These are phyloP conservation scores for Lathamus discolor DNA, from an alignment of 2,113 vertebrate genomes.

Conservation along the genomic window DNA sequence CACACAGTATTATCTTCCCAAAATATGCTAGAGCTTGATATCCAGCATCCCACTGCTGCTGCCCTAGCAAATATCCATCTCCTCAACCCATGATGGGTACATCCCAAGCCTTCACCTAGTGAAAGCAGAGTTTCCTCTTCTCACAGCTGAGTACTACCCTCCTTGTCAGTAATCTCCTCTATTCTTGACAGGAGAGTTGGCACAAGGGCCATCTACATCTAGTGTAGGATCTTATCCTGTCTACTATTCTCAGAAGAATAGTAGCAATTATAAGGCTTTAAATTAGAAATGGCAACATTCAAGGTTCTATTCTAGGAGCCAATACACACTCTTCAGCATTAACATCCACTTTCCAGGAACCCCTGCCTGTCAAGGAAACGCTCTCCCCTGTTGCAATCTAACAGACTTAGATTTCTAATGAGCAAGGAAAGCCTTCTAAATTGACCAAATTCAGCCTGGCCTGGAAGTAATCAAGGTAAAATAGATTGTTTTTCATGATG, in stretches of 20 bases:
- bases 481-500: background rate
- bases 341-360: background rate
- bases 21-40: background rate
- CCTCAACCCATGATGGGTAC: background rate
- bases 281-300: background rate
- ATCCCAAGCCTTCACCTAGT: background rate
- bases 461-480: background rate
- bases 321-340: background rate
- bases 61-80: background rate
- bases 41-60: background rate
- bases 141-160: background rate
- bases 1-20: background rate
- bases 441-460: background rate
- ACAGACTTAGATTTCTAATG: background rate
- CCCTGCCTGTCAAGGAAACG: background rate
- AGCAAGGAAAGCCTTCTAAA: background rate
- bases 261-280: background rate
- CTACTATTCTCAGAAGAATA: background rate
- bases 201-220: background rate
- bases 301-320: background rate
- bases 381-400: background rate
- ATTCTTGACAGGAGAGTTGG: background rate
- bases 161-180: background rate
- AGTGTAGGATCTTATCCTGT: background rate
- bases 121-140: background rate